Base-by-base conservation (phyloP, 2,888 invertebrate species). In the Cheilosia grossa region DNA sequence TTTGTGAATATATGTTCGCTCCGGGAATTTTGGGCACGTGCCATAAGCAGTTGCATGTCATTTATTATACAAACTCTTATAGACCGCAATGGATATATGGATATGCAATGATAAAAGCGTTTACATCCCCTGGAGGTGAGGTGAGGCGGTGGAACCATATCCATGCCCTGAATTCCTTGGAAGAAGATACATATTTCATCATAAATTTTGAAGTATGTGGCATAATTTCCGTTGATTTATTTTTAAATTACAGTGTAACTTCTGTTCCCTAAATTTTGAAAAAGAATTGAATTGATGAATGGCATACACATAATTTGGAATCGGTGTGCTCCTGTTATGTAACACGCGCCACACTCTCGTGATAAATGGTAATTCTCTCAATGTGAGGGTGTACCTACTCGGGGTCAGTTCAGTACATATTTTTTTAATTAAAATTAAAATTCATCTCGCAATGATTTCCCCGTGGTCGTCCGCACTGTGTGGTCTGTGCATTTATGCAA, bases 401-500 rank as follows among this genome's bases (percentile, higher is more conserved):
- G 13, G 6, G 9, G 19, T 37, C 15, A 1, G 30, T 37, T 3
- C 24, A 24, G 21, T 21, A 13, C 5, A 24, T 47, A 19, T 54
- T 63, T 56, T 56, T 73, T 82, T 75, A 75, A 82, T 82, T 82
- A 70, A 64, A 75, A 82, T 75, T 75, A 54, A 67, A 70, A 81
- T 74, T 74, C 63, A 51, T 75, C 69, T 49, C 51, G 56, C 49
- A 49, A 61, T 63, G 33, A 40, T 61, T 4, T 59, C 33, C 17
- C 47, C 27, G n/a, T 47, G 47, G 56, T 54, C 53, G n/a, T 21
- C n/a, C 4, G 21, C 7, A 49, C 19, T 33, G 51, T 24, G n/a
- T n/a, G n/a, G n/a, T 15, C 33, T 56, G 66, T 44, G 58, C 51
- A 51, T 17, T 51, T 74, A 74, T 75, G 67, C 66, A 75, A 75